Conservation (phyloP, 1,140 invertebrate genomes). For the Thalassaphorura encarpata region DNA sequence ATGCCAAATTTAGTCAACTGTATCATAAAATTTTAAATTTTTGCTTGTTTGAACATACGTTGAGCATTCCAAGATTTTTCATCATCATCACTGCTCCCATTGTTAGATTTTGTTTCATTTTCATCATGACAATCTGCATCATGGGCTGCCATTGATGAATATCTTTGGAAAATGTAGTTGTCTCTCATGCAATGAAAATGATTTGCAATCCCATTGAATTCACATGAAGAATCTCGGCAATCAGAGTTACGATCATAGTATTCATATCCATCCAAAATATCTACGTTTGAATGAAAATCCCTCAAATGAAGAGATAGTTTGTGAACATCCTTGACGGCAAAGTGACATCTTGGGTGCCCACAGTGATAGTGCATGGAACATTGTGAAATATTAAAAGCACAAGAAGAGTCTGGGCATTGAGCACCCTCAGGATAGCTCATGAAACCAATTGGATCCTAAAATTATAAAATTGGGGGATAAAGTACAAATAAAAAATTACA, state of each 20-base stretch:
- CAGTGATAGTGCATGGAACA: slow-evolving; percentile 61
- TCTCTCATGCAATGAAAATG: slow-evolving; percentile 68
- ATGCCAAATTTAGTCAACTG: no score
- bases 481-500: slow-evolving; percentile 5
- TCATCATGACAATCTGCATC: slow-evolving; percentile 45
- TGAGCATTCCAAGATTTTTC: slow-evolving; percentile 19
- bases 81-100: slow-evolving; percentile 19
- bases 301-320: slow-evolving; percentile 59
- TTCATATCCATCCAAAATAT: slow-evolving; percentile 68
- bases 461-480: neutral
- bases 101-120: slow-evolving; percentile 20
- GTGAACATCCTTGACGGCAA: slow-evolving; percentile 55
- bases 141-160: slow-evolving; percentile 61
- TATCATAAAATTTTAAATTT: no score
- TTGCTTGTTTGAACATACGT: no score
- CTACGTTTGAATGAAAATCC: slow-evolving; percentile 72
- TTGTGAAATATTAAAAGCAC: slow-evolving; percentile 43
- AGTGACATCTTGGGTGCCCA: slow-evolving; percentile 59
- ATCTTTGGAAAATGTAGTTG: slow-evolving; percentile 62
- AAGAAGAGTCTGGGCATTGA: slow-evolving; percentile 53
- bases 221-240: slow-evolving; percentile 45
- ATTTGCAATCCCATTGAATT: slow-evolving; percentile 21
- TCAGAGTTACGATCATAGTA: slow-evolving; percentile 70
- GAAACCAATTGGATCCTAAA: slow-evolving; percentile 32
- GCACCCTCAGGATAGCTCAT: slow-evolving; percentile 40